Evolutionary conservation across 2,888 invertebrate genomes (phyloP).

Genomic region (Stenurella melanura): DNA sequence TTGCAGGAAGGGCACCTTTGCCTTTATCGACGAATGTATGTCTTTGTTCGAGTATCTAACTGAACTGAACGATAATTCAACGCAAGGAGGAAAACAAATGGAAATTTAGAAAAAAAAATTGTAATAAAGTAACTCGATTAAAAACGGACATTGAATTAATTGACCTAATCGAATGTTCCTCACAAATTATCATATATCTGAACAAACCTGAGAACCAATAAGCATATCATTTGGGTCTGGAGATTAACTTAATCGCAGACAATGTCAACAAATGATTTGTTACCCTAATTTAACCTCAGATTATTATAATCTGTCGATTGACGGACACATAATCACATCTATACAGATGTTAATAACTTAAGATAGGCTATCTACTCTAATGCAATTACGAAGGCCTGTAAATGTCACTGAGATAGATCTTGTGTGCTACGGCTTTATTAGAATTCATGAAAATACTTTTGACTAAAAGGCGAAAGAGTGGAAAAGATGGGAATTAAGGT

Average conservation of each 20-base stretch:
- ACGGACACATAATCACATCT: slow-evolving; percentile 19
- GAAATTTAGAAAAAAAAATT: too few relatives aligned
- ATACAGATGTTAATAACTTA: slow-evolving; percentile 31
- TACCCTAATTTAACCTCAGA: slow-evolving; percentile 28
- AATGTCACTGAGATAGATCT: slow-evolving; percentile 21
- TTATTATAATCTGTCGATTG: slow-evolving; percentile 34
- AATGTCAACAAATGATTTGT: slow-evolving; percentile 35
- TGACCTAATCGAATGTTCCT: too few relatives aligned
- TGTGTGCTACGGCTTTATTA: slow-evolving; percentile 29
- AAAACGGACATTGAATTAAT: too few relatives aligned
- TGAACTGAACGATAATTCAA: too few relatives aligned
- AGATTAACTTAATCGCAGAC: slow-evolving; percentile 18
- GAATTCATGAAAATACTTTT: slow-evolving; percentile 23
- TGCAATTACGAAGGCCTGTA: slow-evolving; percentile 33
- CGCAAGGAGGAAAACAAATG: too few relatives aligned
- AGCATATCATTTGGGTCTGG: background rate
- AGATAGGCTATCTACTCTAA: slow-evolving; percentile 35
- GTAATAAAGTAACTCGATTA: too few relatives aligned
- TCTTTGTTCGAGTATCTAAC: too few relatives aligned
- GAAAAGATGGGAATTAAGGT: slow-evolving; percentile 11
- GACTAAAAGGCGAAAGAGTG: slow-evolving; percentile 12
- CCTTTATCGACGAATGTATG: too few relatives aligned
- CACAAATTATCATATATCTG: background rate
- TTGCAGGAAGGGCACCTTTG: too few relatives aligned
- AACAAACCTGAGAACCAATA: background rate